phyloP scores from a whole-genome alignment of 2,888 invertebrate genomes.

The Cristatella mucedo region DNA sequence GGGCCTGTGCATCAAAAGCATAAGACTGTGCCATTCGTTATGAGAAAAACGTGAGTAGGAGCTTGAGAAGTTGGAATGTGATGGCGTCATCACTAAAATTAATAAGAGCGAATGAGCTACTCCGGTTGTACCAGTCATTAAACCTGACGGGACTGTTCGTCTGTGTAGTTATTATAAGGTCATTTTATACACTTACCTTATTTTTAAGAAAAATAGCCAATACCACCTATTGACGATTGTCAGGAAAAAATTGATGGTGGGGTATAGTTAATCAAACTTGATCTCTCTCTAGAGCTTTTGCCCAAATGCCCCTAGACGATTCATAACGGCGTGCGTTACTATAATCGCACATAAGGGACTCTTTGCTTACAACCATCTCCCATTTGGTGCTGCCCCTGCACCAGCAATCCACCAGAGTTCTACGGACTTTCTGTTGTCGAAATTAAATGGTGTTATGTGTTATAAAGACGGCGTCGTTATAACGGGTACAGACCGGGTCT shows the following conservation, averaged over 20 bases:
- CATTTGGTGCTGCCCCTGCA: constrained; percentile 15
- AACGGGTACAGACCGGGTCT: not conserved
- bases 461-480: constrained; percentile 13
- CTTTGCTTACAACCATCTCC: constrained; percentile 14
- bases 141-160: not conserved
- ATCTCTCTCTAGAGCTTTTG: constrained; percentile 15
- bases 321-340: constrained; percentile 11
- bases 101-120: too few relatives aligned
- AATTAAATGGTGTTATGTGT: constrained; percentile 8
- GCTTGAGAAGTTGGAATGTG: too few relatives aligned
- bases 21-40: too few relatives aligned
- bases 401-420: constrained; percentile 15
- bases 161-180: constrained; percentile 3
- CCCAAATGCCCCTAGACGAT: constrained; percentile 14
- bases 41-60: too few relatives aligned
- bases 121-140: constrained; percentile 2
- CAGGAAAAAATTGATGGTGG: constrained; percentile 1
- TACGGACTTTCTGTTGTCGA: constrained; percentile 13
- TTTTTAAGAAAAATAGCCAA: not conserved
- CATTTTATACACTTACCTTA: not conserved
- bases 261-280: constrained; percentile 13
- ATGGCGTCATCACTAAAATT: too few relatives aligned
- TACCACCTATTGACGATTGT: not conserved
- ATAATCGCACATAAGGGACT: too few relatives aligned
- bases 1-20: too few relatives aligned